Percentiles rank a stretch among this genome's conserved stretches.
phyloP scores from a whole-genome alignment of 2,113 vertebrate genomes.

The Nyctereutes procyonoides region DNA sequence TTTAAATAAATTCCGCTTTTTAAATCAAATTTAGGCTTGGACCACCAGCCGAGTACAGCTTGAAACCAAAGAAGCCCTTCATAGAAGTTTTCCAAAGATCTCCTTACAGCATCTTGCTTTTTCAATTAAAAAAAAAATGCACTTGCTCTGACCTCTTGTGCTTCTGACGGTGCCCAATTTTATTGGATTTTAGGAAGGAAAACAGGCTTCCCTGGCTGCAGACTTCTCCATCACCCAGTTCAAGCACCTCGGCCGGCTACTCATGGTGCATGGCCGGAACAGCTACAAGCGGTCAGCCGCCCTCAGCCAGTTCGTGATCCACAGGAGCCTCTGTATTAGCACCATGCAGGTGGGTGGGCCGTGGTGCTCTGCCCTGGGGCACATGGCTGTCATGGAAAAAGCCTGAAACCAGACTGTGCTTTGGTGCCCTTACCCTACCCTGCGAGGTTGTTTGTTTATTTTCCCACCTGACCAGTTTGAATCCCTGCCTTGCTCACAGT shows the following conservation, averaged over 20 bases:
- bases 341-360: slow-evolving; percentile 95
- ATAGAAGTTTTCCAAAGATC: slow-evolving; percentile 26
- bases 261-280: slow-evolving; percentile 99
- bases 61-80: slow-evolving; percentile 58
- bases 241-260: slow-evolving; percentile 95
- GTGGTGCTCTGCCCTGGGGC: neutral
- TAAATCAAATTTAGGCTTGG: slow-evolving; percentile 59
- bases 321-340: slow-evolving; percentile 97
- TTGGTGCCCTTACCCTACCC: accelerated
- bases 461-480: neutral
- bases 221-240: slow-evolving; percentile 99
- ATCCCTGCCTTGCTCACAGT: accelerated
- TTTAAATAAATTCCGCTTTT: slow-evolving; percentile 60
- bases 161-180: slow-evolving; percentile 53
- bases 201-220: slow-evolving; percentile 96
- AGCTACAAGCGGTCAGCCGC: slow-evolving; percentile 98
- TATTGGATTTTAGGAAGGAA: slow-evolving; percentile 91
- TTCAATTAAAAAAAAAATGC: slow-evolving; percentile 33
- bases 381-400: accelerated
- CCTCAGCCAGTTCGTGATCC: slow-evolving; percentile 99
- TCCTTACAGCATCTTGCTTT: slow-evolving; percentile 38
- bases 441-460: neutral
- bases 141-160: neutral
- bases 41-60: slow-evolving; percentile 55
- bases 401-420: neutral